Evolutionary conservation across 2,888 invertebrate genomes (phyloP).

Genomic region (Rhagonycha lutea): DNA sequence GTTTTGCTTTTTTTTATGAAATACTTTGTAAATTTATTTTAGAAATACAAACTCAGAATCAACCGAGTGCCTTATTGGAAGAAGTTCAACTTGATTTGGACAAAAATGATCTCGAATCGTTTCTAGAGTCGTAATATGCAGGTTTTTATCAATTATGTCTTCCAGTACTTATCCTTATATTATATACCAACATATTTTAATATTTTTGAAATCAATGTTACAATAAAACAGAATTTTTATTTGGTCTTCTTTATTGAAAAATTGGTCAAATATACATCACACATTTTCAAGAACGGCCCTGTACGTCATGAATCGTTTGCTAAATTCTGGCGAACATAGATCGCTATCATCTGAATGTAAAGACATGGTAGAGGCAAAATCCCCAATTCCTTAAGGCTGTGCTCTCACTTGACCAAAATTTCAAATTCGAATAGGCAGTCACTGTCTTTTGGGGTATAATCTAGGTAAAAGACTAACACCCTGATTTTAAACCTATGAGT

Average conservation of each 20-base stretch:
- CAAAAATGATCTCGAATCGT: slow-evolving; percentile 64
- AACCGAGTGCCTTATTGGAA: slow-evolving; percentile 57
- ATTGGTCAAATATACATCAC: too few species aligned
- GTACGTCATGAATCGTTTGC: too few species aligned
- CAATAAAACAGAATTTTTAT: not conserved
- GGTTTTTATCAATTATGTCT: not conserved
- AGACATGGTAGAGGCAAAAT: too few species aligned
- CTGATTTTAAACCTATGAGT: too few species aligned
- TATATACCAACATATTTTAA: not conserved
- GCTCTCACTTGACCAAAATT: too few species aligned
- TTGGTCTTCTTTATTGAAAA: not conserved
- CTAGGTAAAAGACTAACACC: too few species aligned
- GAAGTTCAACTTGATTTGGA: slow-evolving; percentile 67
- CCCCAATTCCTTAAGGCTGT: too few species aligned
- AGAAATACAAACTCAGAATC: slow-evolving; percentile 34
- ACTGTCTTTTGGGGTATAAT: too few species aligned
- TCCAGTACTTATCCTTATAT: not conserved
- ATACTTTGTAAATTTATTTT: slow-evolving; percentile 11
- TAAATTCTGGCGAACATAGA: too few species aligned
- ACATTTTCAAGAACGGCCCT: too few species aligned
- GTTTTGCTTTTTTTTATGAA: not conserved
- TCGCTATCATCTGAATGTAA: too few species aligned
- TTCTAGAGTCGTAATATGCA: slow-evolving; percentile 56
- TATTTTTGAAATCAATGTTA: not conserved
- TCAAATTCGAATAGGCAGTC: too few species aligned